A percentile compares a stretch with the other conserved stretches of the same genome.
These are phyloP conservation scores for Nomada fabriciana DNA, from an alignment of 2,888 invertebrate species.

Conservation along the genomic window DNA sequence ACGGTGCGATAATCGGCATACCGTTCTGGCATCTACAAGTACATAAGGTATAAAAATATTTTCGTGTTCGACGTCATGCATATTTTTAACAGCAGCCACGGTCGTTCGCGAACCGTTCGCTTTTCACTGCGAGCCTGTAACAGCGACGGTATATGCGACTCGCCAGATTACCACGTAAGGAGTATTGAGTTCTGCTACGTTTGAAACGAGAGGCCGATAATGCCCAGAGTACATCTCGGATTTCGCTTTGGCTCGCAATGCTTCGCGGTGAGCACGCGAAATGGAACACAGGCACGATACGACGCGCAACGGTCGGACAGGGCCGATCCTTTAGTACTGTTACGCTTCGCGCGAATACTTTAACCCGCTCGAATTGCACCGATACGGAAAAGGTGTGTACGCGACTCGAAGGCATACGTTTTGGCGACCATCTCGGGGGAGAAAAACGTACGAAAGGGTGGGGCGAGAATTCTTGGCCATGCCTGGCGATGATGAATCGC, in stretches of 20 bases:
- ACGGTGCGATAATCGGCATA: slow-evolving; percentile 7
- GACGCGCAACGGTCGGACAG: background rate
- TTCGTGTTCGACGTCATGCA: slow-evolving; percentile 37
- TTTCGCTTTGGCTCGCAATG: slow-evolving; percentile 58
- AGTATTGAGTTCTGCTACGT: slow-evolving; percentile 34
- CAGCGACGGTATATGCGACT: background rate
- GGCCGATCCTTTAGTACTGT: background rate
- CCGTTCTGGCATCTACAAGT: background rate
- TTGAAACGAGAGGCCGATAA: slow-evolving; percentile 48
- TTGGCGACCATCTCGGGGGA: background rate
- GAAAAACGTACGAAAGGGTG: background rate
- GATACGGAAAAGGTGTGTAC: background rate
- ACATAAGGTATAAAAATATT: slow-evolving; percentile 38
- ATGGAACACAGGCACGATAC: background rate
- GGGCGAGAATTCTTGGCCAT: slow-evolving; percentile 29
- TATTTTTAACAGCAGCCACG: slow-evolving; percentile 41
- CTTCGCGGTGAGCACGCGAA: slow-evolving; percentile 24
- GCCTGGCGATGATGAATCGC: slow-evolving; percentile 39
- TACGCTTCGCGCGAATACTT: background rate
- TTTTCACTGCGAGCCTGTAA: background rate
- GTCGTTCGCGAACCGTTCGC: slow-evolving; percentile 10
- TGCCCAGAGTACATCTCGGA: slow-evolving; percentile 53
- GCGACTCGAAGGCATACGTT: slow-evolving; percentile 23
- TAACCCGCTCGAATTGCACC: background rate
- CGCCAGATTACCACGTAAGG: slow-evolving; percentile 18